Conservation (phyloP, 2,113 vertebrate genomes). For the Cyanoramphus novaezelandiae region DNA sequence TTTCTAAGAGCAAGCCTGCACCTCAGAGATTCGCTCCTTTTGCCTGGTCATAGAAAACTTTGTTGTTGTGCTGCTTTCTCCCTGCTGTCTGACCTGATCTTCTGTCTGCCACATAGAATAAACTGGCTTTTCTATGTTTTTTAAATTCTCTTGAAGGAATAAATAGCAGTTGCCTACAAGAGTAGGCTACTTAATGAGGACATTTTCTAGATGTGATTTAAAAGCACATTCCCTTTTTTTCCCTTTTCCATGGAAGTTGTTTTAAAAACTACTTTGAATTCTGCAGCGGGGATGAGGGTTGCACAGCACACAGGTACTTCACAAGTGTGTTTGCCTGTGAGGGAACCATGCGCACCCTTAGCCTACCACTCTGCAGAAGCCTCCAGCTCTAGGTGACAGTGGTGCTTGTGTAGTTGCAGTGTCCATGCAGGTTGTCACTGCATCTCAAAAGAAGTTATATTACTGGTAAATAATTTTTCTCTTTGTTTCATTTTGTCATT, state of each 20-base stretch:
- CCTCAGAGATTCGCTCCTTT: neutral
- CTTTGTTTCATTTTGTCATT: neutral
- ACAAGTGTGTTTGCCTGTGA: fast-evolving
- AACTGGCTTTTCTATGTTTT: fast-evolving
- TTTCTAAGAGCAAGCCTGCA: neutral
- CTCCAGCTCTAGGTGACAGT: neutral
- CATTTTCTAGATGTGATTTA: neutral
- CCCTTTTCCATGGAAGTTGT: neutral
- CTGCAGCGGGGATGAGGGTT: neutral
- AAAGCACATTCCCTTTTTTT: neutral
- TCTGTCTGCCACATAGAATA: neutral
- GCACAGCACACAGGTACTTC: neutral
- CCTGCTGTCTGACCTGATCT: neutral
- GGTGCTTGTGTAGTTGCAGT: neutral
- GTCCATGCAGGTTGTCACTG: neutral
- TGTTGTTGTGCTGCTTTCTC: neutral
- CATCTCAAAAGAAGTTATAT: neutral
- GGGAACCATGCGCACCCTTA: neutral
- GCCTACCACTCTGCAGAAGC: neutral
- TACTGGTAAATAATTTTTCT: neutral
- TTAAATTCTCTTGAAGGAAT: neutral
- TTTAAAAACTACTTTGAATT: neutral
- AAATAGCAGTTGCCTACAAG: neutral
- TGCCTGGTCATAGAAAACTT: neutral
- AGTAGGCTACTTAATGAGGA: neutral